Evolutionary conservation across 2,797 vertebrate genomes (phyloP).

Genomic region (Pteronotus mesoamericanus): DNA sequence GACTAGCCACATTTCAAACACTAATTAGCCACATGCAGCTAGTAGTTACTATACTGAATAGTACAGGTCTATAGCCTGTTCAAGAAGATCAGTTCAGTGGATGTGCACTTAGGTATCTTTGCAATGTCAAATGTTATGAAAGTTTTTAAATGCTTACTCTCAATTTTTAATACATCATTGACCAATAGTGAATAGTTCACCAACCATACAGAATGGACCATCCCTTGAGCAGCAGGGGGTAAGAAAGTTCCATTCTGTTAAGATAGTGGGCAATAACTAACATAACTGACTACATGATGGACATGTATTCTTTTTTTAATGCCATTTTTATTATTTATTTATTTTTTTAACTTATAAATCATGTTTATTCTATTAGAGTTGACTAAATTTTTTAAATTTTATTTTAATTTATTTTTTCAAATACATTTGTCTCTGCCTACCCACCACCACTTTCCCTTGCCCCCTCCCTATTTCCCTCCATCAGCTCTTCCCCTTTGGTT

Average conservation of each 20-base stretch:
- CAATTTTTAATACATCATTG: background rate
- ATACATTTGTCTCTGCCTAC: no score
- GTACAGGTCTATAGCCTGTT: background rate
- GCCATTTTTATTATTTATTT: no score
- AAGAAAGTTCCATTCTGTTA: constrained; percentile 3
- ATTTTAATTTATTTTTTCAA: no score
- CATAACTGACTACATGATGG: background rate
- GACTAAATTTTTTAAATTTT: no score
- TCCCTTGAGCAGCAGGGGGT: background rate
- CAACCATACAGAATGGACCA: background rate
- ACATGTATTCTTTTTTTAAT: background rate
- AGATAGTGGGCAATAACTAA: background rate
- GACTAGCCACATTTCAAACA: background rate
- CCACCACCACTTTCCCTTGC: no score
- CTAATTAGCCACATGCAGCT: background rate
- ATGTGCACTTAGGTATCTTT: background rate
- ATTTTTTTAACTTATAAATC: no score
- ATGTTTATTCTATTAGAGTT: no score
- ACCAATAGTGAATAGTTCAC: background rate
- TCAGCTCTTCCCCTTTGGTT: no score
- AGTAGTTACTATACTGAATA: background rate
- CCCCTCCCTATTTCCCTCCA: no score
- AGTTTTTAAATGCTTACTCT: background rate
- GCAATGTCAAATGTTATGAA: constrained; percentile 16
- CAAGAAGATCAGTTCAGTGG: background rate